Percentiles rank a stretch among this genome's conserved stretches.
Evolutionary conservation across 2,797 vertebrate genomes (phyloP).

Genomic region (Sparidentex hasta): DNA sequence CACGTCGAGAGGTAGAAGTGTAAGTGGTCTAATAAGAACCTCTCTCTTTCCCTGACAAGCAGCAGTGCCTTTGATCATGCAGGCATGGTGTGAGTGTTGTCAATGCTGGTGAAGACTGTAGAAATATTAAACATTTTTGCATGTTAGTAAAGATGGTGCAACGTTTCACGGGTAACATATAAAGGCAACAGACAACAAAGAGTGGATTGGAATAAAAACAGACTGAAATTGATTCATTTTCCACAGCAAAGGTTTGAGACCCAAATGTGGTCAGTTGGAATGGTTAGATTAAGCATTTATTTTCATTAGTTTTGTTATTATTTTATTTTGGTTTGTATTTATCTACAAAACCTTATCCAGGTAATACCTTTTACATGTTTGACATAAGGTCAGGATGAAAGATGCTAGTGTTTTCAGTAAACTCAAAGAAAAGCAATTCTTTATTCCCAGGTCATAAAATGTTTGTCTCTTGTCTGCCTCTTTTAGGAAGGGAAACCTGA

Average conservation of each 20-base stretch:
- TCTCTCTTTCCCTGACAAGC: not conserved
- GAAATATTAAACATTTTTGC: too few species aligned
- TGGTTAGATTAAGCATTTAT: not conserved
- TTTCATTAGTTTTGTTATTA: not conserved
- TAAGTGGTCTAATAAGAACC: constrained; percentile 57
- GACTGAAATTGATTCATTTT: not conserved
- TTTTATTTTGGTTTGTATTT: not conserved
- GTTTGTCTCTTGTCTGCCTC: constrained; percentile 11
- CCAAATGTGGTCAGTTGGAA: not conserved
- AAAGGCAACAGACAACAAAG: too few species aligned
- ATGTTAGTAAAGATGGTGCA: not conserved
- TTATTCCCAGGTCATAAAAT: constrained; percentile 5
- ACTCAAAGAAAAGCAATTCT: not conserved
- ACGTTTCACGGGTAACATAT: too few species aligned
- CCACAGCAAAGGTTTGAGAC: not conserved
- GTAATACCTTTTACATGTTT: not conserved
- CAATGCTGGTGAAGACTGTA: not conserved
- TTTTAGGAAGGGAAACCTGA: constrained; percentile 67
- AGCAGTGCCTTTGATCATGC: not conserved
- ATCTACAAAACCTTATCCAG: not conserved
- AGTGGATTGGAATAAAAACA: not conserved
- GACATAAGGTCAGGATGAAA: not conserved
- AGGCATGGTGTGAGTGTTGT: not conserved
- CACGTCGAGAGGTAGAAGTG: constrained; percentile 70
- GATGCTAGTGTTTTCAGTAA: not conserved